Base-by-base conservation (phyloP, 2,113 vertebrate species). In the Haliaeetus leucogaster region DNA sequence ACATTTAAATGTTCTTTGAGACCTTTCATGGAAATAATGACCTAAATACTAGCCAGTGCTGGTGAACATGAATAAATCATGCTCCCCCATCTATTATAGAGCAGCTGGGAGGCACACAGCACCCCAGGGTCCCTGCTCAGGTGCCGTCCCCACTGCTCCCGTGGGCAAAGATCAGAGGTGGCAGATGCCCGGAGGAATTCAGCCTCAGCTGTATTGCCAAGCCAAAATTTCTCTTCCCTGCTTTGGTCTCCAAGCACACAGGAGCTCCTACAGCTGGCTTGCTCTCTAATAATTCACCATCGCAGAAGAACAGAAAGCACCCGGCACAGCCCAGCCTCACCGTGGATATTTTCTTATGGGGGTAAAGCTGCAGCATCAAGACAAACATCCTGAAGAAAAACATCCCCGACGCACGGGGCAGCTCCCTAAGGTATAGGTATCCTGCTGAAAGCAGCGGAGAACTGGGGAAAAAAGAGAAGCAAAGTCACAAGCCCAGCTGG, bases 281-380 rank as follows among this genome's bases (percentile, higher is more conserved):
- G 40, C 25, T 45, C 50, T 45, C 45, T 34, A 9, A 30, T 42
- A 42, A 45, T 58, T 73, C 43, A 4, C 47, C 16, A 2, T 7
- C 4, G 30, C 27, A 20, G 50, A 10, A 34, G 22, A 32, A 38
- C 0, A 25, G 42, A 32, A 42, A 48, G 30, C 5, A 15, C 16
- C 25, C 61, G 8, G 13, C 59, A 2, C 59, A 34, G 8, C 58
- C 58, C 29, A 2, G 30, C 23, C 34, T 21, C 58, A 2, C 38
- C 4, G 3, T 3, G 7, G 48, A 5, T 16, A 26, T 7, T 30
- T 30, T 45, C 26, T 30, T 36, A 6, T 0, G 16, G 30, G 56
- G 48, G 17, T 12, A 13, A 21, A 38, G 16, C 61, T 27, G 50
- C 50, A 26, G 42, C n/a, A 11, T 9, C 2, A 11, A 38, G 70